phyloP scores from a whole-genome alignment of 2,888 invertebrate species.

The Caenorhabditis angaria region DNA sequence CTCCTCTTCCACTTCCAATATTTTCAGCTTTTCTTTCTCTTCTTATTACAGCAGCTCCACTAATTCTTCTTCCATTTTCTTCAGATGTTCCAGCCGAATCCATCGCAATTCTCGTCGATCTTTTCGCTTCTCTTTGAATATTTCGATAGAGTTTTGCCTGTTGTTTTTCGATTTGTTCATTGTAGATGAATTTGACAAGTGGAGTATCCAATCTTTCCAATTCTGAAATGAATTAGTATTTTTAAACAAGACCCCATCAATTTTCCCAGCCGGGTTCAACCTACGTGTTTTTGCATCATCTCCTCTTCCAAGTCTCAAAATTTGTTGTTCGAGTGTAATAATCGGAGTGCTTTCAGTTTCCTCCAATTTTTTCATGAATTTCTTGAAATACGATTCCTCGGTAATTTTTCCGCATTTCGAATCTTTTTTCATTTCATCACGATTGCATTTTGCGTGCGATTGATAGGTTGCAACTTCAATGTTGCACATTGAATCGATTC shows the following conservation, averaged over 20 bases:
- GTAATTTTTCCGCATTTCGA: slow-evolving; percentile 18
- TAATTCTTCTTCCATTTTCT: too few species aligned
- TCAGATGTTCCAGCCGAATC: too few species aligned
- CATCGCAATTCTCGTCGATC: neutral
- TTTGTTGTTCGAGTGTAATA: slow-evolving; percentile 38
- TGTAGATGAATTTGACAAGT: slow-evolving; percentile 4
- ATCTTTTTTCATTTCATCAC: slow-evolving; percentile 23
- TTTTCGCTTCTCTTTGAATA: neutral
- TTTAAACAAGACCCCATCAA: too few species aligned
- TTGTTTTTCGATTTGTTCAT: neutral
- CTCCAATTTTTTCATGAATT: slow-evolving; percentile 24
- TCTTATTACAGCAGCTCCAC: too few species aligned
- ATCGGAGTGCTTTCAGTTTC: slow-evolving; percentile 13
- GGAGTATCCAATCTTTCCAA: neutral
- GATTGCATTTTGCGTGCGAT: slow-evolving; percentile 24
- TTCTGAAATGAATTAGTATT: neutral
- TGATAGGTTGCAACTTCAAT: slow-evolving; percentile 54
- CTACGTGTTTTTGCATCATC: slow-evolving; percentile 29
- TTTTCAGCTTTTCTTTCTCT: too few species aligned
- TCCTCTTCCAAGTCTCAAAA: slow-evolving; percentile 14
- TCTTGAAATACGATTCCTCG: slow-evolving; percentile 17
- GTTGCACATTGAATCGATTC: slow-evolving; percentile 51
- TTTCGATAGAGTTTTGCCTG: neutral
- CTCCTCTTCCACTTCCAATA: too few species aligned
- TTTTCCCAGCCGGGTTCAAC: too few species aligned